Percentiles rank a stretch among this genome's conserved stretches.
phyloP scores from a whole-genome alignment of 2,797 vertebrate species.

The Scarus forsteni region DNA sequence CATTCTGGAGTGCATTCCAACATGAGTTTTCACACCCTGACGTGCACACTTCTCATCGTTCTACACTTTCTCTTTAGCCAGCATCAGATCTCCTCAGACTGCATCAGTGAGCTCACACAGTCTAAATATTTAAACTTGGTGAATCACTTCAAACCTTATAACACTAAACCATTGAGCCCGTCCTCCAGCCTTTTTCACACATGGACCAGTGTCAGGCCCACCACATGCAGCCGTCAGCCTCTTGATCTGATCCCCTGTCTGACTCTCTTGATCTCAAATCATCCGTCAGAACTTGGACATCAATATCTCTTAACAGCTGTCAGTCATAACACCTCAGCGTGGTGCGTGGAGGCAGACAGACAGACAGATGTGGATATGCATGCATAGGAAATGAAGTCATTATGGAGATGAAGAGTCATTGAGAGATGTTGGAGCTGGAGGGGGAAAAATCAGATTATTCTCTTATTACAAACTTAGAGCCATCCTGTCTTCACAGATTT shows the following conservation, averaged over 20 bases:
- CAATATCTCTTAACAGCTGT: conserved; percentile 65
- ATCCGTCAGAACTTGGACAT: conserved; percentile 47
- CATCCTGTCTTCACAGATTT: conserved; percentile 46
- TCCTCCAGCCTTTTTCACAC: conserved; percentile 39
- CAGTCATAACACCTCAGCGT: conserved; percentile 54
- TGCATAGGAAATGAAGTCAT: conserved; percentile 65
- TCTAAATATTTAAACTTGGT: conserved; percentile 70
- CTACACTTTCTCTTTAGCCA: conserved; percentile 21
- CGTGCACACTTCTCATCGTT: not conserved
- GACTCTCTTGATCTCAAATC: conserved; percentile 49
- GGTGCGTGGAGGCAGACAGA: conserved; percentile 41
- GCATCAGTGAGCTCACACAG: conserved; percentile 43
- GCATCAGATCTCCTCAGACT: conserved; percentile 43
- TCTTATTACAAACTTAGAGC: conserved; percentile 19
- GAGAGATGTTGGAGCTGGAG: conserved; percentile 16
- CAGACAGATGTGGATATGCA: conserved; percentile 35
- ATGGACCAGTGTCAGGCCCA: conserved; percentile 27
- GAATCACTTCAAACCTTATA: conserved; percentile 55
- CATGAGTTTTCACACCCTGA: no score
- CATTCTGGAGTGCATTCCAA: no score
- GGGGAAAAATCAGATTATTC: conserved; percentile 37
- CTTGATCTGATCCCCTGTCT: conserved; percentile 28
- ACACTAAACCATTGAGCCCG: conserved; percentile 44
- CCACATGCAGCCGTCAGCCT: conserved; percentile 31
- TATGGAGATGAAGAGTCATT: conserved; percentile 49